phyloP scores from a whole-genome alignment of 2,797 vertebrate species.

The Odontamblyopus rebecca region DNA sequence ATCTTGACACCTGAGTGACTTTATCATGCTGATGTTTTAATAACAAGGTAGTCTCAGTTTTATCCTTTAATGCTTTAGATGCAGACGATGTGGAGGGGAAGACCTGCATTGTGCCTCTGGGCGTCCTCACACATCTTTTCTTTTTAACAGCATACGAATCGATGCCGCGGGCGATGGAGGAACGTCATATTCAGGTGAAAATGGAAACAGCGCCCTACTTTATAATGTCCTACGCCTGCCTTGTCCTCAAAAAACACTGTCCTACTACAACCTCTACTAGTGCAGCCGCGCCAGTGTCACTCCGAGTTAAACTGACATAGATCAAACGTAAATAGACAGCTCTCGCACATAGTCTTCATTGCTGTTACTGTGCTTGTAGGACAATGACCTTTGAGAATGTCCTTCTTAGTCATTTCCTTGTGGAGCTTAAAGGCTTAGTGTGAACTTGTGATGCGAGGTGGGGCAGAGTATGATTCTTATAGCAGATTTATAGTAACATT shows the following conservation, averaged over 20 bases:
- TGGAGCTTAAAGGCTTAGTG: constrained; percentile 18
- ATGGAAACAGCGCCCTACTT: constrained; percentile 44
- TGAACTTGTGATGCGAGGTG: constrained; percentile 23
- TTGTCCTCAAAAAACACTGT: constrained; percentile 31
- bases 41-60: constrained; percentile 23
- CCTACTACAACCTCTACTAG: constrained; percentile 11
- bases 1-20: not conserved
- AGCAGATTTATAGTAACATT: constrained; percentile 39
- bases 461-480: constrained; percentile 13
- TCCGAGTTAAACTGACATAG: not conserved
- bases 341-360: constrained; percentile 9
- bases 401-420: constrained; percentile 22
- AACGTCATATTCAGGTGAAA: constrained; percentile 62
- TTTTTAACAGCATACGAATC: constrained; percentile 51
- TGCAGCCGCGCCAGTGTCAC: constrained; percentile 5
- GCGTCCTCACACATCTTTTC: constrained; percentile 50
- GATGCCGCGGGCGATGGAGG: constrained; percentile 44
- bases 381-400: constrained; percentile 52
- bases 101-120: constrained; percentile 37
- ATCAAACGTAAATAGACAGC: constrained; percentile 10
- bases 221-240: constrained; percentile 32
- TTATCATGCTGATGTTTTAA: constrained; percentile 32
- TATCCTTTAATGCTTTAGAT: constrained; percentile 33
- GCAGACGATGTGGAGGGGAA: constrained; percentile 18
- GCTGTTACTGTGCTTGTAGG: constrained; percentile 10